Conservation (phyloP, 53 echinoderm and acorn worm species). For the Astropecten irregularis region DNA sequence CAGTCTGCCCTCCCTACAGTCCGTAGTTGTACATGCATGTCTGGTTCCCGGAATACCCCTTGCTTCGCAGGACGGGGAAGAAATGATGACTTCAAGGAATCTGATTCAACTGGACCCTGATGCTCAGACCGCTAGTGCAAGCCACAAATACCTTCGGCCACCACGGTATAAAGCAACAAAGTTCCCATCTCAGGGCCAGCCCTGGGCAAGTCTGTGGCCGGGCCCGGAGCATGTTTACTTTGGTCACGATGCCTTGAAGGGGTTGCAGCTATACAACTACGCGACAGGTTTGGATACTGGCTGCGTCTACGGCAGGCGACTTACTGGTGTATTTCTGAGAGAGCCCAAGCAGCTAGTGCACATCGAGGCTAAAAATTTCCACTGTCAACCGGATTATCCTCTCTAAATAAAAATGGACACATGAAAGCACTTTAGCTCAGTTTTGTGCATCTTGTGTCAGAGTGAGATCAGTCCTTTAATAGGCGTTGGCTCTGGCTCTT, state of each 20-base stretch:
- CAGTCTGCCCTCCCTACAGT: slow-evolving; percentile 69
- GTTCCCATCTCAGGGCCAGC: slow-evolving; percentile 15
- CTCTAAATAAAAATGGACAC: no score
- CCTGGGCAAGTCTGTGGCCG: slow-evolving; percentile 73
- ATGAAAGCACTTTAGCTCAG: no score
- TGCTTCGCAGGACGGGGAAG: slow-evolving; percentile 44
- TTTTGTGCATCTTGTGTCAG: no score
- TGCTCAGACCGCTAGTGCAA: neutral
- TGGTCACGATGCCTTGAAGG: slow-evolving; percentile 69
- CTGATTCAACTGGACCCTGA: slow-evolving; percentile 11
- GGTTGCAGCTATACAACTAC: slow-evolving; percentile 47
- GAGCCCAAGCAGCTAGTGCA: slow-evolving; percentile 59
- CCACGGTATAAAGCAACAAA: neutral
- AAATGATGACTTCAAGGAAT: slow-evolving; percentile 71
- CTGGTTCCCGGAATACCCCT: slow-evolving; percentile 68
- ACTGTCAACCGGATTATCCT: no score
- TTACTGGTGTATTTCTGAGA: slow-evolving; percentile 73
- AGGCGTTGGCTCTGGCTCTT: no score
- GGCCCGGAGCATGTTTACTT: slow-evolving; percentile 80
- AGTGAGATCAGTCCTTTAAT: no score
- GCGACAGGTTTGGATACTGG: slow-evolving; percentile 84
- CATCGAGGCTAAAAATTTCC: slow-evolving; percentile 19
- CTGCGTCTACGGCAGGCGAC: slow-evolving; percentile 61
- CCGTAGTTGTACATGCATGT: slow-evolving; percentile 73
- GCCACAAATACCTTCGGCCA: neutral